A percentile compares a stretch with the other conserved stretches of the same genome.
These are phyloP conservation scores for Mythimna ferrago DNA, from an alignment of 2,888 invertebrate genomes.

Conservation along the genomic window DNA sequence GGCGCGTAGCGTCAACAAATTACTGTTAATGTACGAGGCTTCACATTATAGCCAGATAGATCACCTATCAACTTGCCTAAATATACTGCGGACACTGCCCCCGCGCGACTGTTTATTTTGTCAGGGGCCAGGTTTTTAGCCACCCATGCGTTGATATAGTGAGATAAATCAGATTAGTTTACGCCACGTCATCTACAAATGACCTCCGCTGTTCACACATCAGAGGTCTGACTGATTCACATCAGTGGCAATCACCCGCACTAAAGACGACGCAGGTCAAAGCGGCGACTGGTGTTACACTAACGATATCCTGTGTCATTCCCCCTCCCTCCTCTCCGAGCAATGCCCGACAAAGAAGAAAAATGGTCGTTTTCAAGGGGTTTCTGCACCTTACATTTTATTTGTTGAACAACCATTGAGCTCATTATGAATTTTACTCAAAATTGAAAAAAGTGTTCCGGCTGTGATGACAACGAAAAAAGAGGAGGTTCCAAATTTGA, in stretches of 20 bases:
- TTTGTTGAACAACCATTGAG: slow-evolving; percentile 64
- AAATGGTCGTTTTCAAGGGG: slow-evolving; percentile 65
- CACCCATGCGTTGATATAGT: no score
- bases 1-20: slow-evolving; percentile 12
- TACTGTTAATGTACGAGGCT: slow-evolving; percentile 8
- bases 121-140: not conserved
- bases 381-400: slow-evolving; percentile 52
- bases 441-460: slow-evolving; percentile 35
- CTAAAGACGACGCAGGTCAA: not conserved
- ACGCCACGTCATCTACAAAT: slow-evolving; percentile 4
- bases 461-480: slow-evolving; percentile 3
- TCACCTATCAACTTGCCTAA: slow-evolving; percentile 8
- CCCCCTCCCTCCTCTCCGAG: not conserved
- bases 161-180: not conserved
- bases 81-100: slow-evolving; percentile 1
- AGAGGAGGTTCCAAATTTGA: no score
- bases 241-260: not conserved
- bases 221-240: no score
- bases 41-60: slow-evolving; percentile 3
- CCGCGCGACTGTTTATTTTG: not conserved
- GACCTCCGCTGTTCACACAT: not conserved
- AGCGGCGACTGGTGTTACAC: slow-evolving; percentile 13
- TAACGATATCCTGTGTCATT: slow-evolving; percentile 33
- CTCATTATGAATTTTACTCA: slow-evolving; percentile 55
- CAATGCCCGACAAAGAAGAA: slow-evolving; percentile 53